Base-by-base conservation (phyloP, 2,888 invertebrate species). In the Boloria selene region DNA sequence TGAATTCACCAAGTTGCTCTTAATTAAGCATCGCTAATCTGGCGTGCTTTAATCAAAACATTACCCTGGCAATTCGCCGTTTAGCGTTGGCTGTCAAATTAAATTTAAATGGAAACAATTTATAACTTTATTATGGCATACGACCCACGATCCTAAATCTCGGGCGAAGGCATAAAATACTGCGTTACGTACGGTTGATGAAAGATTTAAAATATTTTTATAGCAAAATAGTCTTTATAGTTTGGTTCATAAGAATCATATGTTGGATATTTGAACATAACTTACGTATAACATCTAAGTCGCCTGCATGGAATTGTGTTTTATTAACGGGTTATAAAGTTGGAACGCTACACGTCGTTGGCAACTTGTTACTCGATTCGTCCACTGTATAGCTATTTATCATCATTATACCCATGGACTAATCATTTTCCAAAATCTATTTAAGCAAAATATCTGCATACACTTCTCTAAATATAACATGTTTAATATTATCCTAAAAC, bases 251-350 rank as follows among this genome's bases (percentile, higher is more conserved):
- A 70, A 68, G 65, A 65, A 63, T 53, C 47, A 56, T 45, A 63
- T 56, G 16, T 62, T 45, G 31, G 13, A 53, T 42, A 26, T 54
- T 17, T 60, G 63, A 62, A 53, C 38, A 59, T 53, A n/a, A 51
- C 49, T 74, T 79, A 50, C 49, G 17, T 13, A 80, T 81, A 81
- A 85, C 83, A 82, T 85, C 79, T 75, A 75, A 79, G 81, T 80
- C 82, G 81, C 78, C 80, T 87, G 84, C 88, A 88, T 88, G 90
- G 86, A 90, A 88, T 88, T 88, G 87, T 89, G 85, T 90, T 91
- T 91, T 90, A 90, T 90, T 88, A 89, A 87, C 86, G 86, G 89
- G 88, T 86, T 88, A 88, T 90, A 90, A 90, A 91, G 83, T 85
- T 80, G 78, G 80, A 77, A 80, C 77, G 85, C 81, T 83, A 89